Percentiles rank a stretch among this genome's conserved stretches.
These are phyloP conservation scores for Morone saxatilis DNA, from an alignment of 2,113 vertebrate species.

Conservation along the genomic window DNA sequence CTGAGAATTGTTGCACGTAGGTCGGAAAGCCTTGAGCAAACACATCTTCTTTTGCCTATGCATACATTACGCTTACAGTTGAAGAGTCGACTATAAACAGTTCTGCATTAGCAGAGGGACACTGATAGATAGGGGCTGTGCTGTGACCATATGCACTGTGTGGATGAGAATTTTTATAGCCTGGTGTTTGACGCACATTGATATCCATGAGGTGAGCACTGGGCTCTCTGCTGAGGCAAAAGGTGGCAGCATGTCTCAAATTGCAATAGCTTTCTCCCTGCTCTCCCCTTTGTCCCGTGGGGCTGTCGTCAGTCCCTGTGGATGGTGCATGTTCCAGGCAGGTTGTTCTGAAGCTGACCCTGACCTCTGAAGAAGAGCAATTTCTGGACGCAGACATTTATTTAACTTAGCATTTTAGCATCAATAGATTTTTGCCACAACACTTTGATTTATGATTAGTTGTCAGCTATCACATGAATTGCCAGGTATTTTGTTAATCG, in stretches of 20 bases:
- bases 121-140: conserved; percentile 35
- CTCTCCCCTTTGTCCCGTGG: conserved; percentile 1
- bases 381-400: too few relatives aligned
- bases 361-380: conserved; percentile 16
- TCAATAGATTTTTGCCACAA: neutral
- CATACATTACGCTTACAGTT: conserved; percentile 36
- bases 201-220: conserved; percentile 39
- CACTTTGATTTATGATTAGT: neutral
- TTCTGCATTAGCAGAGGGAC: conserved; percentile 25
- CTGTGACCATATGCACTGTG: conserved; percentile 6
- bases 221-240: conserved; percentile 28
- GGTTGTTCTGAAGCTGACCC: neutral
- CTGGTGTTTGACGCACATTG: conserved; percentile 49
- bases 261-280: conserved; percentile 22
- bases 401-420: conserved; percentile 5
- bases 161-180: conserved; percentile 53
- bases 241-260: conserved; percentile 42
- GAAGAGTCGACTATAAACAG: neutral
- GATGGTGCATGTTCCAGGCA: conserved; percentile 11
- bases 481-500: too few relatives aligned
- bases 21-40: neutral
- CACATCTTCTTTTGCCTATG: neutral
- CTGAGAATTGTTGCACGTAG: neutral
- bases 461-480: too few relatives aligned
- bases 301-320: conserved; percentile 22